Evolutionary conservation across 2,797 vertebrate genomes (phyloP), one percentile per base, ranked within the genome.

Genomic region (Microctenopoma lineatum): DNA sequence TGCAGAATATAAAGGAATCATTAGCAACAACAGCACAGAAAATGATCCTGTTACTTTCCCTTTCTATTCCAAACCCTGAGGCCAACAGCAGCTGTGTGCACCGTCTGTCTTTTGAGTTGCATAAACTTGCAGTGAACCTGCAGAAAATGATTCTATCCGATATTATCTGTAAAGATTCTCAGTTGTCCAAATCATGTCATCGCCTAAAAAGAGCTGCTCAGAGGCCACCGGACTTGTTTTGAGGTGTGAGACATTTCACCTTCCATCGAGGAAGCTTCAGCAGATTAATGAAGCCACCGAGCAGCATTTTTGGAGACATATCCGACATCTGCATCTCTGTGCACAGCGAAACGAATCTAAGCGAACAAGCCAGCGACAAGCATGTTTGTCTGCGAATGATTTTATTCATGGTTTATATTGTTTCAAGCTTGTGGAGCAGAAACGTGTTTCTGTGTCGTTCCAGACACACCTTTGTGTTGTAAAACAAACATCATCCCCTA

Each of bases 111-210:
- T 12, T 45, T 66, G 57, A 63, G 70, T 61, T 75, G 65, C 59
- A 4, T 44, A 59, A 66, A 56, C 75, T 45, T 45, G 42, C 66
- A 66, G 54, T 56, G 66, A 75, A 83, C 54, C 62, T 75, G 51
- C 71, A 70, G 71, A 9, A 25, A 56, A 47, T 39, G 47, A 51
- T 78, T 34, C 32, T 29, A 42, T 58, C 72, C 47, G 44, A 45
- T 70, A 68, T 63, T 70, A 1, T 12, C 13, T 75, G 77, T 5
- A 29, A 32, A 32, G 29, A 32, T 32, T 66, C 55, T 57, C 16
- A 2, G 12, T 13, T 12, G 3, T 3, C 38, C 38, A 13, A 1
- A 4, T 39, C 38, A 39, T 39, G 38, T 39, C 1, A 39, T 34
- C 32, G 7, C 32, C 7, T 2, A 34, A 9, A 34, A 34, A 34